Conservation (phyloP, 2,797 vertebrate species). For the Sebastolobus altivelis region DNA sequence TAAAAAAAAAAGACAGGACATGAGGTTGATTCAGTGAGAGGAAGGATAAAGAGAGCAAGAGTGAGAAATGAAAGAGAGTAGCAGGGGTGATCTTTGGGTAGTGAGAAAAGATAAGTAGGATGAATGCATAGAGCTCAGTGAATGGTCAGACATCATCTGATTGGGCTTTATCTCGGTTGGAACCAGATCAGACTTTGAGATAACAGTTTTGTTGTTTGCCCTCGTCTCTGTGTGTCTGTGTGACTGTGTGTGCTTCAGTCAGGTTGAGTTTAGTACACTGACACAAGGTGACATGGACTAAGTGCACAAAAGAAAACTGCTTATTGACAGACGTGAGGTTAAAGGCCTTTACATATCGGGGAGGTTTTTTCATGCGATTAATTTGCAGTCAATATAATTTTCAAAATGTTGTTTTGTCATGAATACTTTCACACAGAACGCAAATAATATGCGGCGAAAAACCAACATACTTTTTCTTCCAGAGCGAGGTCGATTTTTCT, state of each 20-base stretch:
- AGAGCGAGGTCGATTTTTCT: too few relatives aligned
- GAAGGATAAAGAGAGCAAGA: conserved; percentile 10
- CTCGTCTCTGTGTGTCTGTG: conserved; percentile 6
- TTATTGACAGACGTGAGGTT: not conserved
- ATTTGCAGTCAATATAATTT: too few relatives aligned
- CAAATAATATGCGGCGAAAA: too few relatives aligned
- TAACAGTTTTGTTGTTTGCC: conserved; percentile 22
- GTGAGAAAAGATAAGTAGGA: conserved; percentile 56
- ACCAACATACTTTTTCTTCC: too few relatives aligned
- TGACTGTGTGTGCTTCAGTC: conserved; percentile 13
- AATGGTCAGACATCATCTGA: conserved; percentile 32
- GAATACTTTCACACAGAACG: too few relatives aligned
- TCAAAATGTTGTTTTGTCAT: too few relatives aligned
- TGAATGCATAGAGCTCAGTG: conserved; percentile 37
- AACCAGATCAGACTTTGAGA: conserved; percentile 36
- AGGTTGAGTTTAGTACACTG: not conserved
- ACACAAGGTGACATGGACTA: not conserved
- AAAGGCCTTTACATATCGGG: not conserved
- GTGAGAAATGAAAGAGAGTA: not conserved
- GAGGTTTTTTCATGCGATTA: too few relatives aligned
- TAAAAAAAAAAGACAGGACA: conserved; percentile 41
- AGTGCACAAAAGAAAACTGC: not conserved
- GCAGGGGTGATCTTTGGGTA: not conserved
- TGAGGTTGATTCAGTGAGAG: conserved; percentile 49
- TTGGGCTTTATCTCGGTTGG: conserved; percentile 1